Percentiles rank a stretch among this genome's conserved stretches.
Conservation (phyloP, 2,797 vertebrate genomes). For the Periophthalmus magnuspinnatus region DNA sequence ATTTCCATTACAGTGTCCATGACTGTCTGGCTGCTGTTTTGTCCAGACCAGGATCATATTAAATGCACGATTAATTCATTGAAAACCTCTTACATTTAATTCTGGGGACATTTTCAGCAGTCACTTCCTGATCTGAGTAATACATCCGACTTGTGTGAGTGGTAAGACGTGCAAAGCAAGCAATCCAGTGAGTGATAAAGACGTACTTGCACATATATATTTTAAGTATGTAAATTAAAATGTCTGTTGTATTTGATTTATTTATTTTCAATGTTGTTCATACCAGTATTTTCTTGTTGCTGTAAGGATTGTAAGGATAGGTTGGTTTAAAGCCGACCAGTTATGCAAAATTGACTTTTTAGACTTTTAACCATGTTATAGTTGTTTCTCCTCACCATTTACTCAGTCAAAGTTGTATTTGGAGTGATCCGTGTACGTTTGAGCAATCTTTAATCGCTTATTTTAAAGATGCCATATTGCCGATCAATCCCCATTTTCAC, state of each 20-base stretch:
- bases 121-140: not conserved
- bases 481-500: too few species aligned
- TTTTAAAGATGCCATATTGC: too few species aligned
- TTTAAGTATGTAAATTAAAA: not conserved
- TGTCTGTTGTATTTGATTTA: too few species aligned
- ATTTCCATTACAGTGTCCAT: not conserved
- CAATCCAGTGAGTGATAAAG: not conserved
- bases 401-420: too few species aligned
- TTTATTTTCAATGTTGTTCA: not conserved
- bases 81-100: constrained; percentile 12
- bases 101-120: constrained; percentile 5
- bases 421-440: too few species aligned
- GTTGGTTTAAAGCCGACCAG: too few species aligned
- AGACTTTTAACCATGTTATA: too few species aligned
- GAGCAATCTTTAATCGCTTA: too few species aligned
- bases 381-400: too few species aligned
- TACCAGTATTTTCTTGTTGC: too few species aligned
- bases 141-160: not conserved
- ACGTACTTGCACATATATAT: not conserved
- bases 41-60: constrained; percentile 12
- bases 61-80: constrained; percentile 20
- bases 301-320: too few species aligned
- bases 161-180: not conserved
- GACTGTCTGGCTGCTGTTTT: not conserved
- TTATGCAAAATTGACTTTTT: too few species aligned